phyloP scores from a whole-genome alignment of 2,888 invertebrate genomes.

The Sesia bembeciformis region DNA sequence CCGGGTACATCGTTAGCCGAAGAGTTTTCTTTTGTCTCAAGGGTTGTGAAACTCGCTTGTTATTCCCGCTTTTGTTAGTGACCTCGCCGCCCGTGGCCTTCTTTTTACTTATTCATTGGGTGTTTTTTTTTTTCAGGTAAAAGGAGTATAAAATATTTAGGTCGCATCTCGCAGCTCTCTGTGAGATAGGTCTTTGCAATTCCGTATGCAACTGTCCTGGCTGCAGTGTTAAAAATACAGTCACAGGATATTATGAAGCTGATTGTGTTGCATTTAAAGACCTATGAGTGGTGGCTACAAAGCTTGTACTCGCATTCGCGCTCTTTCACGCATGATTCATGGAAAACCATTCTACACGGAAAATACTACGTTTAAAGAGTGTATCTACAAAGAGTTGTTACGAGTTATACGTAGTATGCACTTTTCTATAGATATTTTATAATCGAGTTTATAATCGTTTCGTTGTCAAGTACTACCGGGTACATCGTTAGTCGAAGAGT shows the following conservation, averaged over 20 bases:
- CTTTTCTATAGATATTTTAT: too few species aligned
- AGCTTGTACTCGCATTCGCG: too few species aligned
- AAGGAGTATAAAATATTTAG: constrained; percentile 21
- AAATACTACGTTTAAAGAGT: too few species aligned
- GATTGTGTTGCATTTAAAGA: too few species aligned
- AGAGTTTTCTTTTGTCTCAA: constrained; percentile 57
- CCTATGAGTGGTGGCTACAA: too few species aligned
- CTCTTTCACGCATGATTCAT: too few species aligned
- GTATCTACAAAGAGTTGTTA: too few species aligned
- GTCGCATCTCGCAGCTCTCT: constrained; percentile 10
- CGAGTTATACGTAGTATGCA: too few species aligned
- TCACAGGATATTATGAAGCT: too few species aligned
- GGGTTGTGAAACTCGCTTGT: constrained; percentile 42
- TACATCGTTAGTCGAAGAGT: constrained; percentile 53
- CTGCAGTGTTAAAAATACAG: too few species aligned
- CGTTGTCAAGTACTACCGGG: constrained; percentile 10
- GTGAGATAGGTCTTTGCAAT: neutral
- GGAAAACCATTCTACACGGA: too few species aligned
- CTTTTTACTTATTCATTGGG: constrained; percentile 50
- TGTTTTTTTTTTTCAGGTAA: constrained; percentile 23
- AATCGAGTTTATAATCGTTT: too few species aligned
- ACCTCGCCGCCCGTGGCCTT: constrained; percentile 38
- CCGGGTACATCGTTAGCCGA: constrained; percentile 49
- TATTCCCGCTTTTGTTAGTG: constrained; percentile 42
- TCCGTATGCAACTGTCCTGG: neutral